Evolutionary conservation across 1,140 invertebrate genomes (phyloP).

Genomic region (Bicyclus anynana): DNA sequence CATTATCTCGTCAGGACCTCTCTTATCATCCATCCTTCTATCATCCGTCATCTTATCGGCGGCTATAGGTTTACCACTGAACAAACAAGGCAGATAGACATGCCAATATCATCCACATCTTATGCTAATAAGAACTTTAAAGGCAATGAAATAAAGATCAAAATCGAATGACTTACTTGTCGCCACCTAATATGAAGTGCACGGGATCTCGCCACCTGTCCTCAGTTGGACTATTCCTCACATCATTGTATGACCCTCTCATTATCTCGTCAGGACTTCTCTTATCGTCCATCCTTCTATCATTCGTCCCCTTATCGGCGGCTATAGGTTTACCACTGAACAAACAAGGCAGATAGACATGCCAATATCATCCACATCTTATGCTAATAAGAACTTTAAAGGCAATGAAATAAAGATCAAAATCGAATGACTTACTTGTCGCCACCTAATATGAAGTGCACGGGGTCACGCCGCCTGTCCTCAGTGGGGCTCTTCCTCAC

Average conservation of each 20-base stretch:
- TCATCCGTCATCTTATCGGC: too few relatives aligned
- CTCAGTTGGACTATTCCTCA: constrained; percentile 44
- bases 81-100: too few relatives aligned
- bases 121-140: too few relatives aligned
- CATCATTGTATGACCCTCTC: constrained; percentile 40
- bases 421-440: constrained; percentile 48
- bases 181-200: constrained; percentile 59
- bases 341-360: too few relatives aligned
- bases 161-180: constrained; percentile 45
- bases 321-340: too few relatives aligned
- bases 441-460: constrained; percentile 59
- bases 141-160: too few relatives aligned
- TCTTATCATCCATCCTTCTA: constrained; percentile 35
- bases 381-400: too few relatives aligned
- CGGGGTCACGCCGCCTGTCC: constrained; percentile 47
- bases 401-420: background rate
- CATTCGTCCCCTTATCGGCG: too few relatives aligned
- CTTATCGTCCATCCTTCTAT: constrained; percentile 35
- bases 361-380: too few relatives aligned
- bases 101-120: too few relatives aligned
- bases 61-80: too few relatives aligned
- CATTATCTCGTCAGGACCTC: constrained; percentile 27
- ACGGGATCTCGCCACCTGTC: constrained; percentile 52
- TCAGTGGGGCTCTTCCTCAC: constrained; percentile 46
- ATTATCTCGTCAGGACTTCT: constrained; percentile 29